These are phyloP conservation scores for Yponomeuta evonymella DNA, from an alignment of 2,888 invertebrate species.

Conservation along the genomic window DNA sequence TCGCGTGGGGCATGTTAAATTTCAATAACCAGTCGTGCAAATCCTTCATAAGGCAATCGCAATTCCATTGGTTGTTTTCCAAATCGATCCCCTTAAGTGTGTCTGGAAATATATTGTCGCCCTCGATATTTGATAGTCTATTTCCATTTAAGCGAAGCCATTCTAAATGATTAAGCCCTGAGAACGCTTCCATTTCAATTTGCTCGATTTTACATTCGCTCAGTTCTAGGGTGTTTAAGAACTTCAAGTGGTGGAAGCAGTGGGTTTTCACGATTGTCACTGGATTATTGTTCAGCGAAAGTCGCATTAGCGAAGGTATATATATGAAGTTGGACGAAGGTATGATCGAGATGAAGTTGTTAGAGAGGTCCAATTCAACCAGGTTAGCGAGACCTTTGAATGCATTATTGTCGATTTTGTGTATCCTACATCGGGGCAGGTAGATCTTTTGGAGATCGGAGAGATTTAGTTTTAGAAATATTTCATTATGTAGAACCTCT, in stretches of 20 bases:
- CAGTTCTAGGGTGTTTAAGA: constrained; percentile 87
- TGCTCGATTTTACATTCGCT: constrained; percentile 86
- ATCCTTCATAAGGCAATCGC: constrained; percentile 88
- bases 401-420: constrained; percentile 85
- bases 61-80: constrained; percentile 92
- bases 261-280: constrained; percentile 82
- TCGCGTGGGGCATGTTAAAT: constrained; percentile 85
- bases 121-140: constrained; percentile 82
- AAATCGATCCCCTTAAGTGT: constrained; percentile 87
- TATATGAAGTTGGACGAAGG: constrained; percentile 87
- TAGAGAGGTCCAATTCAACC: constrained; percentile 91
- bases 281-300: constrained; percentile 88
- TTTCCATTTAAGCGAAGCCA: constrained; percentile 91
- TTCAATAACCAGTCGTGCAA: constrained; percentile 86
- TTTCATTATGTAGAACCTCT: constrained; percentile 84
- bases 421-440: constrained; percentile 85
- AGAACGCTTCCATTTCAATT: constrained; percentile 87
- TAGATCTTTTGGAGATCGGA: constrained; percentile 92
- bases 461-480: constrained; percentile 85
- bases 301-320: constrained; percentile 87
- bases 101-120: constrained; percentile 83
- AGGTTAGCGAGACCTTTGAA: constrained; percentile 90
- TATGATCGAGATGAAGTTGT: constrained; percentile 85
- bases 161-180: constrained; percentile 86
- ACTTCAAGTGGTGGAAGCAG: constrained; percentile 84